Evolutionary conservation across 2,888 invertebrate genomes (phyloP).

Genomic region (Rutpela maculata): DNA sequence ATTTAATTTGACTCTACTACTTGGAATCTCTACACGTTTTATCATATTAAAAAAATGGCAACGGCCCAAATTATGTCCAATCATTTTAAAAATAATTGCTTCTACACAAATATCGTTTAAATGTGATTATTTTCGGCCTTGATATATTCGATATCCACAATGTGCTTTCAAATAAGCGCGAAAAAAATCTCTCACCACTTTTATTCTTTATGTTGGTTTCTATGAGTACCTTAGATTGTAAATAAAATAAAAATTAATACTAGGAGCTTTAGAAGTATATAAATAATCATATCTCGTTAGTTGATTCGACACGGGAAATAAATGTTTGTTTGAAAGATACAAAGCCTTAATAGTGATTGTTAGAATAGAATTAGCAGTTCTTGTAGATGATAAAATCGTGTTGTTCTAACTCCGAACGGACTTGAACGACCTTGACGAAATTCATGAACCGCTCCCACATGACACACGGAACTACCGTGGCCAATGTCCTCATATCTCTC

Average conservation of each 20-base stretch:
- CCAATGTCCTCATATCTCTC: conserved; percentile 8
- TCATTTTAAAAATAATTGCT: no score
- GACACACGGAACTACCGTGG: conserved; percentile 15
- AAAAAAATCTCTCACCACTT: no score
- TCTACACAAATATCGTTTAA: no score
- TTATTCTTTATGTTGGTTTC: neutral
- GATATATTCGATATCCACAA: no score
- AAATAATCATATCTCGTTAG: neutral
- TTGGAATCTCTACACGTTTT: no score
- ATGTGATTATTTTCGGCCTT: no score
- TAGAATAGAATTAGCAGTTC: neutral
- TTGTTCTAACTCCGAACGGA: neutral
- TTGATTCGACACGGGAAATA: neutral
- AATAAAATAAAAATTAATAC: neutral
- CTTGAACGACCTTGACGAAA: conserved; percentile 19
- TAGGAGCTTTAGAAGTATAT: neutral
- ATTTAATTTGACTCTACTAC: no score
- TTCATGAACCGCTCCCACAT: conserved; percentile 18
- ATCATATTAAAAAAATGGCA: no score
- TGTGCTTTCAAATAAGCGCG: no score
- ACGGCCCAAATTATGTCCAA: no score
- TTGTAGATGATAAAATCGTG: neutral
- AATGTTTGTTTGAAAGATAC: neutral
- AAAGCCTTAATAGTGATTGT: neutral
- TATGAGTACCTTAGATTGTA: neutral